A percentile compares a stretch with the other conserved stretches of the same genome.
These are phyloP conservation scores for Synergus japonicus DNA, from an alignment of 2,888 invertebrate genomes.

Conservation along the genomic window DNA sequence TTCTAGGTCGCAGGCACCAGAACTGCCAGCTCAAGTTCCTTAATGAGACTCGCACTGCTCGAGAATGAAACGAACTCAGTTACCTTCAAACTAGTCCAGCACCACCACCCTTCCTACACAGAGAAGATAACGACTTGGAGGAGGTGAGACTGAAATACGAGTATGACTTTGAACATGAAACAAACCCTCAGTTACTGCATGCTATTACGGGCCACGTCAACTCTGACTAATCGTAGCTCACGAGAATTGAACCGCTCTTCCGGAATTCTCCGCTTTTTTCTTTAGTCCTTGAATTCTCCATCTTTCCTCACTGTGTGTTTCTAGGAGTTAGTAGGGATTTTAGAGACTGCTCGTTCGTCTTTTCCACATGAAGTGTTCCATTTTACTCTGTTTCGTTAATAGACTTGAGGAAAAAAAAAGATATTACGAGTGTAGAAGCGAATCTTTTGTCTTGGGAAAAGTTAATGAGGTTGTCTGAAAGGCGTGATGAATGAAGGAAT, in stretches of 20 bases:
- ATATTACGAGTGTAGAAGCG: conserved; percentile 17
- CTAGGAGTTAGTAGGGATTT: conserved; percentile 12
- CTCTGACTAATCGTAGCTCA: conserved; percentile 56
- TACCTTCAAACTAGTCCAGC: conserved; percentile 60
- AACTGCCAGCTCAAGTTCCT: conserved; percentile 68
- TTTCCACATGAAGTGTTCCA: conserved; percentile 1
- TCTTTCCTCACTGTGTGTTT: neutral
- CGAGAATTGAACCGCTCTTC: conserved; percentile 47
- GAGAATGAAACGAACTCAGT: conserved; percentile 69
- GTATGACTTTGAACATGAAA: conserved; percentile 57
- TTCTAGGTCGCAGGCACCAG: conserved; percentile 52
- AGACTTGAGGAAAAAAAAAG: neutral
- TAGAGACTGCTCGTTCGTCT: conserved; percentile 15
- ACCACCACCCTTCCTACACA: conserved; percentile 39
- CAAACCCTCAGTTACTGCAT: conserved; percentile 25
- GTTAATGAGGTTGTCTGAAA: conserved; percentile 18
- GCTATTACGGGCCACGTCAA: conserved; percentile 52
- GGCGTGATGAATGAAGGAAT: conserved; percentile 30
- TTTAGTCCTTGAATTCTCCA: neutral
- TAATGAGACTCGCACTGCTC: conserved; percentile 69
- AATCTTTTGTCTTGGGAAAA: conserved; percentile 14
- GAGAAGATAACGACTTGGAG: conserved; percentile 51
- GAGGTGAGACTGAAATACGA: conserved; percentile 64
- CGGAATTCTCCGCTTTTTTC: neutral
- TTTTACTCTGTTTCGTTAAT: conserved; percentile 17